A percentile compares a stretch with the other conserved stretches of the same genome.
Evolutionary conservation across 2,888 invertebrate species (phyloP).

Genomic region (Sicus ferrugineus): DNA sequence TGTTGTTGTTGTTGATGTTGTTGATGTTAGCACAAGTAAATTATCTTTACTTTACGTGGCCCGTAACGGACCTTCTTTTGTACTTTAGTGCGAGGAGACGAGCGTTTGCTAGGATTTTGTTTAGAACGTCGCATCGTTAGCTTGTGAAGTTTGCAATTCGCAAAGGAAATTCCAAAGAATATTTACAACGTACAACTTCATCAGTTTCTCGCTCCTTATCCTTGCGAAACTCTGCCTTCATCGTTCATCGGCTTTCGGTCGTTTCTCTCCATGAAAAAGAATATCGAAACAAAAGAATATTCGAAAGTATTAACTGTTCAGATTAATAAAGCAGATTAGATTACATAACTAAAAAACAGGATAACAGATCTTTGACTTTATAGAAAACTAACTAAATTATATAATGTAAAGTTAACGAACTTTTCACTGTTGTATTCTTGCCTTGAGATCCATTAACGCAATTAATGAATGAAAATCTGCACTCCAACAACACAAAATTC

Average conservation of each 20-base stretch:
- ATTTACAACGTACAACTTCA: slow-evolving; percentile 6
- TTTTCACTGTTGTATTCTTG: neutral
- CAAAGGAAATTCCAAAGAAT: neutral
- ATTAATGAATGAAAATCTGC: slow-evolving; percentile 22
- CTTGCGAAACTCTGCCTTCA: slow-evolving; percentile 11
- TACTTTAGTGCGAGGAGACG: neutral
- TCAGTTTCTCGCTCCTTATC: slow-evolving; percentile 5
- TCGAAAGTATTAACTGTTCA: no score
- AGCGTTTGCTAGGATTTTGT: no score
- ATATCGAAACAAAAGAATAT: no score
- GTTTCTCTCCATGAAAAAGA: slow-evolving; percentile 18
- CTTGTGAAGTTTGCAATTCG: no score
- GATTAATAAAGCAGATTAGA: no score
- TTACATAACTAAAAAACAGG: no score
- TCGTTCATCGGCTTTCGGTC: slow-evolving; percentile 20
- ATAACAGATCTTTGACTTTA: no score
- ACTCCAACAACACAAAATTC: no score
- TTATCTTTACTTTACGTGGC: neutral
- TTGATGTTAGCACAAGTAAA: neutral
- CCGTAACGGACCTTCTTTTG: neutral
- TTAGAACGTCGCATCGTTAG: no score
- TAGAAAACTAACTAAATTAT: no score
- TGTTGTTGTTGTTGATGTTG: neutral
- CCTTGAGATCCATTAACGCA: neutral
- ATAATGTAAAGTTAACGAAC: neutral